Evolutionary conservation across 2,797 vertebrate genomes (phyloP), one percentile per base, ranked within the genome.

Genomic region (Lateolabrax maculatus): DNA sequence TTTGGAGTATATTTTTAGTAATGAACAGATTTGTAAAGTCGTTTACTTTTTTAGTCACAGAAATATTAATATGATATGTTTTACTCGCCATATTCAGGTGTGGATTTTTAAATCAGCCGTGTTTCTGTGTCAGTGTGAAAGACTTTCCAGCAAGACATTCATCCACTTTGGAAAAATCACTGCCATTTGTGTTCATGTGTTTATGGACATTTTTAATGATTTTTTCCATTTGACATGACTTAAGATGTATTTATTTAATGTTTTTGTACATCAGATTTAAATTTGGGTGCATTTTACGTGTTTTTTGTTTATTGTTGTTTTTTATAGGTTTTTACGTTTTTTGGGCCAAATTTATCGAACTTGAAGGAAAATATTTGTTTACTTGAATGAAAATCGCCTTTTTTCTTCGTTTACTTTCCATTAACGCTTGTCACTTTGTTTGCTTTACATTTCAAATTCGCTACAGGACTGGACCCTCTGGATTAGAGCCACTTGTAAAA

Each of bases 1-100:
- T 94, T 92, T 90, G 84, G 78, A 93, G 80, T 94, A 88, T 95
- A 95, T 95, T 95, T 95, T 95, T 93, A 82, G 77, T 82, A 93
- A 85, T 13, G 46, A 81, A 80, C 90, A 92, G 87, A 94, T 95
- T 95, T 96, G 79, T 94, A 94, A 89, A 91, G 84, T 88, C 63
- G 53, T 90, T 93, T 93, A 94, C 90, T 94, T 95, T 95, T 95
- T 76, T 95, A 93, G 86, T 83, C 86, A 74, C 79, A 70, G 72
- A 87, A 83, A 81, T 80, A 83, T 87, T 41, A 63, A 86, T 86
- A 83, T 71, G 61, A 81, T 77, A 65, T 73, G 84, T 90, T 90
- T 84, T 87, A 87, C 51, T 76, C 16, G 70, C 81, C 87, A 84
- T 78, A 76, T 90, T 90, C 81, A 90, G 85, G 81, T 89, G 74